These are phyloP conservation scores for Globodera ellingtonae DNA, from an alignment of 1,140 invertebrate genomes.

Conservation along the genomic window DNA sequence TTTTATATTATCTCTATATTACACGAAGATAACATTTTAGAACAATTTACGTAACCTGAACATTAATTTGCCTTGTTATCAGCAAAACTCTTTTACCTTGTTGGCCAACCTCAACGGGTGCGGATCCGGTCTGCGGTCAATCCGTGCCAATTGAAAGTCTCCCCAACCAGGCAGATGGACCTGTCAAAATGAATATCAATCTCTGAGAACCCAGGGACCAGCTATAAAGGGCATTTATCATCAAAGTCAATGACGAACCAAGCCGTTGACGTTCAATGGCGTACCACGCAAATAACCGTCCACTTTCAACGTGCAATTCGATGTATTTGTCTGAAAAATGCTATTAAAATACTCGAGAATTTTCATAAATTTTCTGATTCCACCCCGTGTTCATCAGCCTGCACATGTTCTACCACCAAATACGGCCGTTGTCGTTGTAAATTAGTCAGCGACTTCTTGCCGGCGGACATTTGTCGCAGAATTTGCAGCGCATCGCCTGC, in stretches of 20 bases:
- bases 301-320: conserved; percentile 13
- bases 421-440: conserved; percentile 44
- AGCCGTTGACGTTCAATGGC: conserved; percentile 79
- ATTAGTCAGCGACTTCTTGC: conserved; percentile 34
- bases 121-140: conserved; percentile 77
- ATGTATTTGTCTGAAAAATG: background rate
- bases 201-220: too few species aligned
- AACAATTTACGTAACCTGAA: too few species aligned
- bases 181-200: conserved; percentile 65
- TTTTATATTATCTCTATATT: background rate
- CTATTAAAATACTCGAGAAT: background rate
- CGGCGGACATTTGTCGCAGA: conserved; percentile 36
- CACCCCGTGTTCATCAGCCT: conserved; percentile 5
- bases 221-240: too few species aligned
- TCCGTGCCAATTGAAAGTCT: conserved; percentile 84
- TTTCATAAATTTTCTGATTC: background rate
- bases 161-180: conserved; percentile 87
- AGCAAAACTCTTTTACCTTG: background rate
- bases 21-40: too few species aligned
- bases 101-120: conserved; percentile 69
- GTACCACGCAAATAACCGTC: conserved; percentile 82
- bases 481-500: conserved; percentile 40
- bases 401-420: conserved; percentile 44
- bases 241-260: background rate
- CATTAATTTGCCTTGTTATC: background rate